phyloP scores from a whole-genome alignment of 1,140 invertebrate species.

The Mesaphorura yosii region DNA sequence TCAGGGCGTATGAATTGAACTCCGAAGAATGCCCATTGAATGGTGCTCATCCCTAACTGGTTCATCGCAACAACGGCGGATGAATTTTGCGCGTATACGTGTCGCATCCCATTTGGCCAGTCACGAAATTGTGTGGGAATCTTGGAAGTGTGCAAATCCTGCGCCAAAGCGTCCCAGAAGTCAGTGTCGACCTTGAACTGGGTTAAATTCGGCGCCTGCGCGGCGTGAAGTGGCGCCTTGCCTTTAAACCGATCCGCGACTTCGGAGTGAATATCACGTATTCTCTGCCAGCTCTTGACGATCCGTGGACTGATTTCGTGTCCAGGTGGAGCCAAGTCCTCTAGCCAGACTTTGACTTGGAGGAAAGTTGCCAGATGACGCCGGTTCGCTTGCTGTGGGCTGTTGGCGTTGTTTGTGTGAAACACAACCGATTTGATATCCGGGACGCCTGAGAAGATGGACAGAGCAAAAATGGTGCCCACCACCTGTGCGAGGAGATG shows the following conservation, averaged over 20 bases:
- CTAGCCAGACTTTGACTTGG: not conserved
- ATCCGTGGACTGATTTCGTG: not conserved
- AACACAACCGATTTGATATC: not conserved
- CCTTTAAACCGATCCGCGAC: not conserved
- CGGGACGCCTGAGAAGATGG: not conserved
- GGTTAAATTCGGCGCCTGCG: not conserved
- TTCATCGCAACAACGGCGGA: too few relatives aligned
- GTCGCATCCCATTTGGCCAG: not conserved
- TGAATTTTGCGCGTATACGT: not conserved
- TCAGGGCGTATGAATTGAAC: too few relatives aligned
- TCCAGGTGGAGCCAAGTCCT: not conserved
- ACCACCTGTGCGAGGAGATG: not conserved
- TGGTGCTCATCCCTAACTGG: too few relatives aligned
- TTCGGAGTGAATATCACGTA: not conserved
- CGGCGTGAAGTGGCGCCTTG: too few relatives aligned
- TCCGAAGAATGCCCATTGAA: too few relatives aligned
- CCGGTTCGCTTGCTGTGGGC: not conserved
- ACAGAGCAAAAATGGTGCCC: slow-evolving; percentile 2
- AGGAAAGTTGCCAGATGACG: not conserved
- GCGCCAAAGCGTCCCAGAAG: not conserved
- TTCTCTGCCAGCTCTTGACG: not conserved
- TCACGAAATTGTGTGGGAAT: not conserved
- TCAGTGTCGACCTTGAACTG: not conserved
- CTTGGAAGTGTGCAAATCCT: not conserved
- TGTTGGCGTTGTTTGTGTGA: slow-evolving; percentile 1